Evolutionary conservation across 2,888 invertebrate genomes (phyloP).

Genomic region (Globia sparganii): DNA sequence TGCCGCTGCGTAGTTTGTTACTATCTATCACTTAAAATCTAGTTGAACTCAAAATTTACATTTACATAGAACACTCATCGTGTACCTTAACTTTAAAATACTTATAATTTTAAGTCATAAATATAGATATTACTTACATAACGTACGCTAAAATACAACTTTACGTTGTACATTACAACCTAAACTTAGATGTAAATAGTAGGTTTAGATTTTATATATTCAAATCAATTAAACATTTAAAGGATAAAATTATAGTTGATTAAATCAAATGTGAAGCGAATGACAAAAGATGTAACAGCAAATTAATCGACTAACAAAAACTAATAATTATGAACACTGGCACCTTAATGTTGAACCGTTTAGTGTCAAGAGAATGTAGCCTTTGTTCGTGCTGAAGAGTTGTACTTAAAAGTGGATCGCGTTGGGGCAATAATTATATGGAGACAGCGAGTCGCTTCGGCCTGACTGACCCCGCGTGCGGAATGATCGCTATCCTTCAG

Average conservation of each 20-base stretch:
- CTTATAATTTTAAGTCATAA: conserved; percentile 86
- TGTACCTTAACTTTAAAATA: conserved; percentile 85
- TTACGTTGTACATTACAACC: conserved; percentile 82
- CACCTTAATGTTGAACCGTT: conserved; percentile 77
- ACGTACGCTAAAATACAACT: conserved; percentile 81
- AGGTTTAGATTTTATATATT: conserved; percentile 81
- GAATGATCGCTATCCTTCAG: neutral
- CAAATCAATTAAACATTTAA: conserved; percentile 73
- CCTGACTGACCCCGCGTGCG: neutral
- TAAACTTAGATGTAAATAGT: conserved; percentile 86
- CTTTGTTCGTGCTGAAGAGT: conserved; percentile 39
- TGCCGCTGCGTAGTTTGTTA: conserved; percentile 69
- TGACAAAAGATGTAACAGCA: conserved; percentile 69
- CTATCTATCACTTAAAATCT: conserved; percentile 79
- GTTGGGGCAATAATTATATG: neutral
- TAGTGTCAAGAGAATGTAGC: conserved; percentile 71
- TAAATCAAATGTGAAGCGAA: conserved; percentile 72
- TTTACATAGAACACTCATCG: conserved; percentile 87
- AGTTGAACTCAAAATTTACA: conserved; percentile 88
- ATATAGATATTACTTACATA: conserved; percentile 87
- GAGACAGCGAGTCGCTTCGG: neutral
- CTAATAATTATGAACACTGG: conserved; percentile 79
- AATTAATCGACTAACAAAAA: conserved; percentile 71
- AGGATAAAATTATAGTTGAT: conserved; percentile 72
- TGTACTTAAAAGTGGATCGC: conserved; percentile 43